Evolutionary conservation across 30 jellyfish, hydroid and myxozoan species (phyloP).

Genomic region (Hydra vulgaris): DNA sequence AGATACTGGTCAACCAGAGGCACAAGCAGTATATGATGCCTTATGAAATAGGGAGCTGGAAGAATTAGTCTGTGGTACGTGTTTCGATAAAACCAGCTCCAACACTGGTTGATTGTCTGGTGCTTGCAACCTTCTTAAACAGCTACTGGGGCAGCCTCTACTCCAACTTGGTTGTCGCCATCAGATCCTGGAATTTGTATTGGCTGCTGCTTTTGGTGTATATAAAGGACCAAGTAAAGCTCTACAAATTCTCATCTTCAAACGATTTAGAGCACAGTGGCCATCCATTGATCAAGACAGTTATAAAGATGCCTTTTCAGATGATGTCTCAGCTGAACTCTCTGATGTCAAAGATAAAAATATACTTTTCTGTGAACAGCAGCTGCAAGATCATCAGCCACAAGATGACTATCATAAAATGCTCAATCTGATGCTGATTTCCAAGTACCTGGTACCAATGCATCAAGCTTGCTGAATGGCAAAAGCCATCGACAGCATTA

Average conservation of each 20-base stretch:
- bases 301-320: not conserved
- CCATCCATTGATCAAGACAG: not conserved
- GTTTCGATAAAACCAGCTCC: too few species aligned
- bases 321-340: not conserved
- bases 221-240: too few species aligned
- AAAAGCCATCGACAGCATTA: not conserved
- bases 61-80: not conserved
- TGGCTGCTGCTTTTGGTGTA: too few species aligned
- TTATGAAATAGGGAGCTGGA: not conserved
- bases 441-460: not conserved
- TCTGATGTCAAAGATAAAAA: not conserved
- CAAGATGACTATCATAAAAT: not conserved
- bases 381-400: not conserved
- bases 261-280: too few species aligned
- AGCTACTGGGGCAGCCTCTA: too few species aligned
- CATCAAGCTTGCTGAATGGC: not conserved
- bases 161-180: too few species aligned
- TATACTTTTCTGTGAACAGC: not conserved
- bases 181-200: too few species aligned
- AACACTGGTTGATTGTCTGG: too few species aligned
- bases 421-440: not conserved
- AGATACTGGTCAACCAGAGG: not conserved
- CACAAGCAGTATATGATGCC: not conserved
- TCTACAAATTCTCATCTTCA: too few species aligned
- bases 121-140: too few species aligned